Conservation (phyloP, 2,888 invertebrate species). For the Petrophora chlorosata region DNA sequence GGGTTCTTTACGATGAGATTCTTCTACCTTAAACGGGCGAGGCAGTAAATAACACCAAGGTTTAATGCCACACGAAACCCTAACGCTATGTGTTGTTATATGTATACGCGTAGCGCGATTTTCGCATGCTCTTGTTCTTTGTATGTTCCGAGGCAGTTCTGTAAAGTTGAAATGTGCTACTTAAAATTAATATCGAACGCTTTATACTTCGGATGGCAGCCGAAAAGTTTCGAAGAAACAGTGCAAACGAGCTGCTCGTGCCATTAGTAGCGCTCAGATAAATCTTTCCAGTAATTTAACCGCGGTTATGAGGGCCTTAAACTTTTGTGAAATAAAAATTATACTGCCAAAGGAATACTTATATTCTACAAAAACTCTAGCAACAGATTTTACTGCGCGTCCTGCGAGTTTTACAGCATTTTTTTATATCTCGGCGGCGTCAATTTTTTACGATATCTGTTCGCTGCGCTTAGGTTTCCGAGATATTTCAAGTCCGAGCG, state of each 20-base stretch:
- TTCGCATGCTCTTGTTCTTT: slow-evolving; percentile 48
- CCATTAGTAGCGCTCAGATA: slow-evolving; percentile 37
- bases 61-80: slow-evolving; percentile 55
- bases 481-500: slow-evolving; percentile 29
- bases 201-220: slow-evolving; percentile 22
- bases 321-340: slow-evolving; percentile 42
- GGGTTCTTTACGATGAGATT: slow-evolving; percentile 61
- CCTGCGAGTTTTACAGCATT: slow-evolving; percentile 54
- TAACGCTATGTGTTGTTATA: slow-evolving; percentile 41
- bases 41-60: slow-evolving; percentile 59
- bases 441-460: slow-evolving; percentile 46
- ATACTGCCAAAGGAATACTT: slow-evolving; percentile 46
- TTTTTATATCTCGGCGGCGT: slow-evolving; percentile 50
- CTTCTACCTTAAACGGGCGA: slow-evolving; percentile 57
- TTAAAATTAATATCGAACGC: slow-evolving; percentile 32
- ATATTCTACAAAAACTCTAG: slow-evolving; percentile 38
- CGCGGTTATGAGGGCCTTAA: slow-evolving; percentile 35
- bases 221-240: slow-evolving; percentile 25
- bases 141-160: slow-evolving; percentile 31
- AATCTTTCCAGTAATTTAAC: slow-evolving; percentile 41
- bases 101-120: slow-evolving; percentile 48
- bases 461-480: slow-evolving; percentile 38
- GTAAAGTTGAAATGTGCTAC: slow-evolving; percentile 30
- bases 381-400: slow-evolving; percentile 57
- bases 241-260: slow-evolving; percentile 34